These are phyloP conservation scores for Regulus satrapa DNA, from an alignment of 2,113 vertebrate species.

Conservation along the genomic window DNA sequence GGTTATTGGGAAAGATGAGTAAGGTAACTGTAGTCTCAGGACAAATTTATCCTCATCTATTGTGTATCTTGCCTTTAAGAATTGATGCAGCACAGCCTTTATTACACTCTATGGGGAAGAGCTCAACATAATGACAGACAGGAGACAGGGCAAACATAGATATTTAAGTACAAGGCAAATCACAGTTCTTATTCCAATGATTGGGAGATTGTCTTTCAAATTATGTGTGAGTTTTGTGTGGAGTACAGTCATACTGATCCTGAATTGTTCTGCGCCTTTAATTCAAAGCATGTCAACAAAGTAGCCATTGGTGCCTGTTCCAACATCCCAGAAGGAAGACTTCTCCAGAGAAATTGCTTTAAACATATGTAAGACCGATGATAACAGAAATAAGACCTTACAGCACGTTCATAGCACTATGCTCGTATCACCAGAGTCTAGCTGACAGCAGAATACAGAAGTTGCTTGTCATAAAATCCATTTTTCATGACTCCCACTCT, in stretches of 20 bases:
- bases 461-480: background rate
- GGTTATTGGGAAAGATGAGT: slow-evolving; percentile 49
- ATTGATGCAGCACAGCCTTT: background rate
- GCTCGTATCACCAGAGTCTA: background rate
- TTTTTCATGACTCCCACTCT: background rate
- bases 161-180: background rate
- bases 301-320: background rate
- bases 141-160: background rate
- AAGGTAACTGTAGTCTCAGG: slow-evolving; percentile 24
- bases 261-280: background rate
- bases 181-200: background rate
- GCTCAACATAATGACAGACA: background rate
- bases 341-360: background rate
- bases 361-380: background rate
- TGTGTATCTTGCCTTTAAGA: background rate
- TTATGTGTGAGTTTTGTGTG: background rate
- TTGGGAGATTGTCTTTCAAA: background rate
- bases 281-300: background rate
- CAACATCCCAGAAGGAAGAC: background rate
- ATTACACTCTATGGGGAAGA: background rate
- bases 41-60: background rate
- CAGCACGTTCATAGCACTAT: background rate
- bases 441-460: background rate
- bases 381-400: background rate
- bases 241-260: background rate